Evolutionary conservation across 2,113 vertebrate species (phyloP).

Genomic region (Platycercus adscitus): DNA sequence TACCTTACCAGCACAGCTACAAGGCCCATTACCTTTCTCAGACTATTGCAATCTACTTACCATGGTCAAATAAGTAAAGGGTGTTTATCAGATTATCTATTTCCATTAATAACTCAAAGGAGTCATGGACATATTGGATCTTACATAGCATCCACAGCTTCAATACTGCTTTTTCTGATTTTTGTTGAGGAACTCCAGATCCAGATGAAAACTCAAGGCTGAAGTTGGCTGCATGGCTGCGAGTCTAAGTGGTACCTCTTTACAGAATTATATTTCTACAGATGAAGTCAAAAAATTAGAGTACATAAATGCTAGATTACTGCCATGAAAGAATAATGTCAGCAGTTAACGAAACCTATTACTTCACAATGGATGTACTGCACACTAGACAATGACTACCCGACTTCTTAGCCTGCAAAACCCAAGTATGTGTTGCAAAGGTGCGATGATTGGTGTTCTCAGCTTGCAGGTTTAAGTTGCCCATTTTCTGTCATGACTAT

Average conservation of each 20-base stretch:
- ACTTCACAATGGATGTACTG: background rate
- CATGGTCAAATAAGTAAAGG: background rate
- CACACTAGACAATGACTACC: background rate
- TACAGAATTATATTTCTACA: background rate
- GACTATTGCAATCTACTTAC: background rate
- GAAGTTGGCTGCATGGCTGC: background rate
- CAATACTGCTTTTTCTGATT: background rate
- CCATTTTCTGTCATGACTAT: background rate
- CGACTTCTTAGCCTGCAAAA: background rate
- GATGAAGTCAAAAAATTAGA: background rate
- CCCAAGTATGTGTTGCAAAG: background rate
- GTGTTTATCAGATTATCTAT: background rate
- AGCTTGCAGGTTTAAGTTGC: background rate
- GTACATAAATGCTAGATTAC: background rate
- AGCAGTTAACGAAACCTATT: background rate
- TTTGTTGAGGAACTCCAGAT: background rate
- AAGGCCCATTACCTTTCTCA: background rate
- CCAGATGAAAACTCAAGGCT: background rate
- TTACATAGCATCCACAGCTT: background rate
- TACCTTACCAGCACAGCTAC: background rate
- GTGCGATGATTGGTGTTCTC: background rate
- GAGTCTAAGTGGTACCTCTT: background rate
- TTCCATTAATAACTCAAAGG: background rate
- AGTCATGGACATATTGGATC: background rate
- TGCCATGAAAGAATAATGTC: background rate